Evolutionary conservation across 2,888 invertebrate species (phyloP).

Genomic region (Hylaea fasciaria): DNA sequence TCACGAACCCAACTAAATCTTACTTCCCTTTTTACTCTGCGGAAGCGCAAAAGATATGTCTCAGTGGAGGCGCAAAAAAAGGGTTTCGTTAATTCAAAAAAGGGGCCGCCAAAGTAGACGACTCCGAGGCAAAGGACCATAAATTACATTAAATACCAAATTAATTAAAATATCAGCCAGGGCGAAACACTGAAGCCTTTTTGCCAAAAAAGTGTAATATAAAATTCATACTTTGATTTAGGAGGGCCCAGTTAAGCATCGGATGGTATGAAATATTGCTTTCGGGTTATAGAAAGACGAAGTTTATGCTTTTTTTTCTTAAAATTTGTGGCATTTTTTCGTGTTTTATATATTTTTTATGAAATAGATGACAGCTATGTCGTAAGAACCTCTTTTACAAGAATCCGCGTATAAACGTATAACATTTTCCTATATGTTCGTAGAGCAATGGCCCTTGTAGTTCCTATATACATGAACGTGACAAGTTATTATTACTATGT

Average conservation of each 20-base stretch:
- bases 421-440: too few relatives aligned
- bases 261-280: constrained; percentile 29
- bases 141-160: constrained; percentile 58
- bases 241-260: constrained; percentile 27
- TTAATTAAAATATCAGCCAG: constrained; percentile 45
- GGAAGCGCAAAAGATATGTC: constrained; percentile 22
- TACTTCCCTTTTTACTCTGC: constrained; percentile 10
- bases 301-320: constrained; percentile 14
- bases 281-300: constrained; percentile 7
- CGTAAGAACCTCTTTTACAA: too few relatives aligned
- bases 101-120: constrained; percentile 37
- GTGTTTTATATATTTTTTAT: too few relatives aligned
- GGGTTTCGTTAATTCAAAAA: constrained; percentile 51
- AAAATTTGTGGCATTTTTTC: constrained; percentile 6
- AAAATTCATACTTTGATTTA: constrained; percentile 37
- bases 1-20: neutral
- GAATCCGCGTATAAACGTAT: too few relatives aligned
- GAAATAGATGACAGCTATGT: too few relatives aligned
- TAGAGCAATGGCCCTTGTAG: too few relatives aligned
- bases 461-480: too few relatives aligned
- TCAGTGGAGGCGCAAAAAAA: constrained; percentile 36
- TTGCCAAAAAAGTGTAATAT: constrained; percentile 32
- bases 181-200: constrained; percentile 30
- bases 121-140: constrained; percentile 52
- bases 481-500: too few relatives aligned